Evolutionary conservation across 2,113 vertebrate species (phyloP).

Genomic region (Capricornis sumatraensis): DNA sequence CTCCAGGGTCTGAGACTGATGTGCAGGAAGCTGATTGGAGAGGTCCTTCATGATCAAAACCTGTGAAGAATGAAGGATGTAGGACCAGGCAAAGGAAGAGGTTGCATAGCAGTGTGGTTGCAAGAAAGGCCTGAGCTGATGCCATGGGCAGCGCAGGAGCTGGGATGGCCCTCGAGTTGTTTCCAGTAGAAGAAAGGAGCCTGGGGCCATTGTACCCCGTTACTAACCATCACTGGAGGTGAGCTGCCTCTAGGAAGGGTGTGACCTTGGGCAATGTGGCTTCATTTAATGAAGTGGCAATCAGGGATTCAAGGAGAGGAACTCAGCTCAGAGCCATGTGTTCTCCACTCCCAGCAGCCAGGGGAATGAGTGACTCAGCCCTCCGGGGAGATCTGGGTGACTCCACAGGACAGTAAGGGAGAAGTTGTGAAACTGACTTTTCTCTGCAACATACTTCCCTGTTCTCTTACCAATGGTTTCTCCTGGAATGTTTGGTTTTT

Average conservation of each 20-base stretch:
- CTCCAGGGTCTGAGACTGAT: not conserved
- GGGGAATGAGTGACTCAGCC: slow-evolving; percentile 5
- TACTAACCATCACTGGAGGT: not conserved
- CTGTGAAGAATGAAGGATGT: not conserved
- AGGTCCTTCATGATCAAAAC: not conserved
- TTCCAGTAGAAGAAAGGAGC: not conserved
- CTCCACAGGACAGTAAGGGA: not conserved
- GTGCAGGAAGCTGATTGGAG: not conserved
- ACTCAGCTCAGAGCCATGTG: not conserved
- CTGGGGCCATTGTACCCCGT: too few relatives aligned
- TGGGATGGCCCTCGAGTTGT: not conserved
- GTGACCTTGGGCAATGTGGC: not conserved
- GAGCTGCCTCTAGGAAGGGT: not conserved
- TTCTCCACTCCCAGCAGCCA: not conserved
- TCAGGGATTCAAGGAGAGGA: not conserved
- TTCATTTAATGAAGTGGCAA: not conserved
- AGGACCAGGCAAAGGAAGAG: accelerated
- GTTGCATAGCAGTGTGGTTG: too few relatives aligned
- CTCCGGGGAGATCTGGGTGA: not conserved
- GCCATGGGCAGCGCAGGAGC: not conserved
- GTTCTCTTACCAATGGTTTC: not conserved
- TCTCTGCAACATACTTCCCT: not conserved
- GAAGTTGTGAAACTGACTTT: not conserved
- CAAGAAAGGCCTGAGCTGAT: not conserved
- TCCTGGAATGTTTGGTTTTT: not conserved